Conservation (phyloP, 2,888 invertebrate genomes). For the Brenthis ino region DNA sequence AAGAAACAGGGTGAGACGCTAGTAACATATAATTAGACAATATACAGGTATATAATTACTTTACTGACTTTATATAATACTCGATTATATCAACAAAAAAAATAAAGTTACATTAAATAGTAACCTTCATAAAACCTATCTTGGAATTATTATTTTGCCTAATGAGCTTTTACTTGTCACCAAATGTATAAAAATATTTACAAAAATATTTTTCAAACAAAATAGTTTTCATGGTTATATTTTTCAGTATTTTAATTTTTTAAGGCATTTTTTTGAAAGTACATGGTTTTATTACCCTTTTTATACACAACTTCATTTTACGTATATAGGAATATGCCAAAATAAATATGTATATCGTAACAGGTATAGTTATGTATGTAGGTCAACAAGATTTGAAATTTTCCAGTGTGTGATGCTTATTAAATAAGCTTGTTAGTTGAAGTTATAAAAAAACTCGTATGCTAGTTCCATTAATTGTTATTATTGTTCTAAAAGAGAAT, state of each 20-base stretch:
- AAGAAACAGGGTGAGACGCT: too few relatives aligned
- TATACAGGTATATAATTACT: too few relatives aligned
- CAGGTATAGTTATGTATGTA: conserved; percentile 15
- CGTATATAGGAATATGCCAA: too few relatives aligned
- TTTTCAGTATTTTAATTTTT: background rate
- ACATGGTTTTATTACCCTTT: too few relatives aligned
- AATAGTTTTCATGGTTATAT: background rate
- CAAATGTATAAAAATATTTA: background rate
- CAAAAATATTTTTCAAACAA: background rate
- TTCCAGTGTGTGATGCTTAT: conserved; percentile 23
- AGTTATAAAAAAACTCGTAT: conserved; percentile 27
- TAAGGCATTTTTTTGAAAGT: background rate
- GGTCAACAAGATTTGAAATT: conserved; percentile 34
- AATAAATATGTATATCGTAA: background rate
- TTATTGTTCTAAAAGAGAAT: conserved; percentile 14
- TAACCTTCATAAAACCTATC: background rate
- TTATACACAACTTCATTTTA: too few relatives aligned
- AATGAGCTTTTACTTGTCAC: conserved; percentile 1
- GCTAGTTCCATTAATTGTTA: conserved; percentile 14
- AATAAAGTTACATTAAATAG: background rate
- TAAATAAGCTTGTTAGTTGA: conserved; percentile 34
- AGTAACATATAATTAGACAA: too few relatives aligned
- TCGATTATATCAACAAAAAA: too few relatives aligned
- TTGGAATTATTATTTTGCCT: background rate
- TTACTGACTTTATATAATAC: too few relatives aligned